These are phyloP conservation scores for Cryptocheilus praepositus DNA, from an alignment of 2,888 invertebrate genomes.

Conservation along the genomic window DNA sequence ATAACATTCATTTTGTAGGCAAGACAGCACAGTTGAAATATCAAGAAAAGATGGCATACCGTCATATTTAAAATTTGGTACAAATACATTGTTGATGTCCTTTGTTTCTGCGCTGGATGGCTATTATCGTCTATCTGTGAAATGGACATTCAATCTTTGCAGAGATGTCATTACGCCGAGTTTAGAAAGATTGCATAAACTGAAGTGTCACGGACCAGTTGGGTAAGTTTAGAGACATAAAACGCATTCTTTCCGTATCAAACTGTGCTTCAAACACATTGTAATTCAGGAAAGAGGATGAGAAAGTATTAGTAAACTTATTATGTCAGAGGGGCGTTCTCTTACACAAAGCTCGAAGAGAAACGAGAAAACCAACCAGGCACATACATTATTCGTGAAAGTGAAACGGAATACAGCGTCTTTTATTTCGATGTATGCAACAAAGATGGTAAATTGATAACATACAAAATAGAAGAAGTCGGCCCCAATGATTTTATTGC, in stretches of 20 bases:
- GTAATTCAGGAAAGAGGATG: constrained; percentile 13
- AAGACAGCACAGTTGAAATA: constrained; percentile 85
- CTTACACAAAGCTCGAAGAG: constrained; percentile 88
- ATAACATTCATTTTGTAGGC: constrained; percentile 66
- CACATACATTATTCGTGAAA: constrained; percentile 88
- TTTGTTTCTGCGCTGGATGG: constrained; percentile 90
- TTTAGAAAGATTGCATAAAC: constrained; percentile 81
- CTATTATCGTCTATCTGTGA: constrained; percentile 88
- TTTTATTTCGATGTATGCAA: constrained; percentile 90
- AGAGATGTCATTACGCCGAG: constrained; percentile 88
- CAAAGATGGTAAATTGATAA: constrained; percentile 76
- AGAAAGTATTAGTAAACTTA: constrained; percentile 15
- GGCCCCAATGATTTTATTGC: constrained; percentile 78
- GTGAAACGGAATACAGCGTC: constrained; percentile 86
- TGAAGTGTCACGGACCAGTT: constrained; percentile 93
- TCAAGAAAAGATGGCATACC: constrained; percentile 87
- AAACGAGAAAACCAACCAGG: constrained; percentile 86
- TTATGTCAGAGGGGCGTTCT: constrained; percentile 85
- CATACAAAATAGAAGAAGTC: constrained; percentile 73
- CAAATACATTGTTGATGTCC: constrained; percentile 82
- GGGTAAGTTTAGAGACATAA: constrained; percentile 79
- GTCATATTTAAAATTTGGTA: constrained; percentile 83
- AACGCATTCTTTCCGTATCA: not conserved
- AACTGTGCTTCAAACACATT: constrained; percentile 14
- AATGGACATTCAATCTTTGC: constrained; percentile 94